Conservation (phyloP, 53 echinoderm and acorn worm genomes). For the Hippasteria phrygiana region DNA sequence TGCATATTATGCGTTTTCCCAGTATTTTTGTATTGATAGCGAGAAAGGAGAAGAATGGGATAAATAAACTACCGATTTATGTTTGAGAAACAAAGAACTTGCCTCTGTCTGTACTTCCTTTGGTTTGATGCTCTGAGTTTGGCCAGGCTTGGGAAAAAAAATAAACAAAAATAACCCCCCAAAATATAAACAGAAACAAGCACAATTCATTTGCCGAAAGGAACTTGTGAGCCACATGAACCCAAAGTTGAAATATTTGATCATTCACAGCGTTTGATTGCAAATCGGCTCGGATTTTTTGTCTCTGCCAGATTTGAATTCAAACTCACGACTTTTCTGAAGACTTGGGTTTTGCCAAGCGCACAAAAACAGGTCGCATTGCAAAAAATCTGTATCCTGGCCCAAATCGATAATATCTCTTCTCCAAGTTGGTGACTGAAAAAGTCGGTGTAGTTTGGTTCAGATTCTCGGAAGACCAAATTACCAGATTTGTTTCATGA, state of each 20-base stretch:
- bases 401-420: constrained; percentile 5
- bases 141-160: constrained; percentile 65
- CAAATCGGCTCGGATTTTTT: not conserved
- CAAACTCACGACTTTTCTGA: not conserved
- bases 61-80: constrained; percentile 54
- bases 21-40: constrained; percentile 68
- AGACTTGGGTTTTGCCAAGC: not conserved
- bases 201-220: no score
- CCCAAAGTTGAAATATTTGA: no score
- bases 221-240: no score
- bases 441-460: not conserved
- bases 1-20: constrained; percentile 44
- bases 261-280: no score
- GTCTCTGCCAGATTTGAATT: not conserved
- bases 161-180: not conserved
- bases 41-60: constrained; percentile 50
- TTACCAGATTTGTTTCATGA: not conserved
- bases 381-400: constrained; percentile 11
- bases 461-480: not conserved
- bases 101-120: constrained; percentile 66
- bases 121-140: constrained; percentile 60
- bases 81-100: constrained; percentile 31
- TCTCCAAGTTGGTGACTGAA: constrained; percentile 45
- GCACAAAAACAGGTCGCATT: not conserved
- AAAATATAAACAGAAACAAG: not conserved